Evolutionary conservation across 1,140 invertebrate species (phyloP).

Genomic region (Brachionus angularis): DNA sequence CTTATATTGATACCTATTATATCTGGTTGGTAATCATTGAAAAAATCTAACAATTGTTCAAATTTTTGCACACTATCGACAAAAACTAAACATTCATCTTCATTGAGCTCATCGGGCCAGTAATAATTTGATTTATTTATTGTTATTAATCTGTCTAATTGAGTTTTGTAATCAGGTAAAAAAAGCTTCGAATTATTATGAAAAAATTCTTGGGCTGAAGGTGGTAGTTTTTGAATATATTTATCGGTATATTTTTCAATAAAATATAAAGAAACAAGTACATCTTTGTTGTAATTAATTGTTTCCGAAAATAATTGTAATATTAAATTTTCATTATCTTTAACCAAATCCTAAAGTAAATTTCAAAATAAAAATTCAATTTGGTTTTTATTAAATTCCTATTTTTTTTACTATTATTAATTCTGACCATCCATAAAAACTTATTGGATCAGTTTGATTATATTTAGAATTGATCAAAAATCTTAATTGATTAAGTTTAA

Average conservation of each 20-base stretch:
- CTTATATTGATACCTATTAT: background rate
- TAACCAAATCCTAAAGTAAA: background rate
- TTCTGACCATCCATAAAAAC: conserved; percentile 29
- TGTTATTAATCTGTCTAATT: conserved; percentile 3
- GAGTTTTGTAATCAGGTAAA: background rate
- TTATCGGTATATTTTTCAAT: background rate
- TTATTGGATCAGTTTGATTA: conserved; percentile 20
- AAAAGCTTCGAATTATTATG: background rate
- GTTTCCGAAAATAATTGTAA: conserved; percentile 17
- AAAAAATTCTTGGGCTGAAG: conserved; percentile 9
- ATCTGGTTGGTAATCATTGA: conserved; percentile 1
- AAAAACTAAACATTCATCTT: background rate
- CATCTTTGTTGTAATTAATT: conserved; percentile 30
- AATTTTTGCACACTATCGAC: background rate
- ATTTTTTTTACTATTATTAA: background rate
- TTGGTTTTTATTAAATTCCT: background rate
- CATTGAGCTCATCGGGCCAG: background rate
- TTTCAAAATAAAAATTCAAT: background rate
- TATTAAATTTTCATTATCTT: conserved; percentile 28
- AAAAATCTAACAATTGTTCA: conserved; percentile 25
- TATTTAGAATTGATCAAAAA: conserved; percentile 31
- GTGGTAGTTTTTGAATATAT: background rate
- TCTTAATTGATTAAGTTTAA: conserved; percentile 24
- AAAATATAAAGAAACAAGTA: background rate
- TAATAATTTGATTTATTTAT: conserved; percentile 10